Percentiles rank a stretch among this genome's conserved stretches.
phyloP scores from a whole-genome alignment of 2,113 vertebrate genomes.

The Neomonachus schauinslandi region DNA sequence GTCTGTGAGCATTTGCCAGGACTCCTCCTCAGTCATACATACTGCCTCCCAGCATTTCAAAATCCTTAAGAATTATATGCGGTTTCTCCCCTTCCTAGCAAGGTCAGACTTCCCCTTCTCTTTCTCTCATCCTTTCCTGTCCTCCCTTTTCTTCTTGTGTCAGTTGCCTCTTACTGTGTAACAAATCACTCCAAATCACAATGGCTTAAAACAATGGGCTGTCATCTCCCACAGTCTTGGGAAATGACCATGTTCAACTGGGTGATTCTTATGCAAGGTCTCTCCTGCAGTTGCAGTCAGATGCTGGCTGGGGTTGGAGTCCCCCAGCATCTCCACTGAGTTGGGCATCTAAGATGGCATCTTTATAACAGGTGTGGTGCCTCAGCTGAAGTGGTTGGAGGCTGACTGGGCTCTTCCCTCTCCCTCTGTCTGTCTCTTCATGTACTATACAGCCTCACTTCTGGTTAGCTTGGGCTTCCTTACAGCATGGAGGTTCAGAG shows the following conservation, averaged over 20 bases:
- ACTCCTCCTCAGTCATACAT: not conserved
- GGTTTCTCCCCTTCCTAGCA: not conserved
- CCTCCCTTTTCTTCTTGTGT: not conserved
- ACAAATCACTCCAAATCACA: not conserved
- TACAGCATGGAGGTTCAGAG: not conserved
- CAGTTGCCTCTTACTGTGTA: not conserved
- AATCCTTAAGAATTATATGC: not conserved
- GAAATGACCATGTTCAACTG: not conserved
- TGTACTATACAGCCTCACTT: not conserved
- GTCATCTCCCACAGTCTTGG: not conserved
- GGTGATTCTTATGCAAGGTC: not conserved
- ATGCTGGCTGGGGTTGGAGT: too few relatives aligned
- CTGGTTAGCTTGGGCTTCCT: not conserved
- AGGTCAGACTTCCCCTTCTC: not conserved
- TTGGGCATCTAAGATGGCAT: not conserved
- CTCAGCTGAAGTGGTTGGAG: not conserved
- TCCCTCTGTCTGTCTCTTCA: not conserved
- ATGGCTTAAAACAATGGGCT: not conserved
- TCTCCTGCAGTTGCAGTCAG: fast-evolving
- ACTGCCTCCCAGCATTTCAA: not conserved
- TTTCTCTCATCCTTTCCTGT: not conserved
- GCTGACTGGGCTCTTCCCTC: too few relatives aligned
- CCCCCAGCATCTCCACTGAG: not conserved
- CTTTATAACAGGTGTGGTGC: fast-evolving
- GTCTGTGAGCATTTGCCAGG: not conserved